Percentiles rank a stretch among this genome's conserved stretches.
Conservation (phyloP, 2,797 vertebrate species). For the Sus cebifrons region DNA sequence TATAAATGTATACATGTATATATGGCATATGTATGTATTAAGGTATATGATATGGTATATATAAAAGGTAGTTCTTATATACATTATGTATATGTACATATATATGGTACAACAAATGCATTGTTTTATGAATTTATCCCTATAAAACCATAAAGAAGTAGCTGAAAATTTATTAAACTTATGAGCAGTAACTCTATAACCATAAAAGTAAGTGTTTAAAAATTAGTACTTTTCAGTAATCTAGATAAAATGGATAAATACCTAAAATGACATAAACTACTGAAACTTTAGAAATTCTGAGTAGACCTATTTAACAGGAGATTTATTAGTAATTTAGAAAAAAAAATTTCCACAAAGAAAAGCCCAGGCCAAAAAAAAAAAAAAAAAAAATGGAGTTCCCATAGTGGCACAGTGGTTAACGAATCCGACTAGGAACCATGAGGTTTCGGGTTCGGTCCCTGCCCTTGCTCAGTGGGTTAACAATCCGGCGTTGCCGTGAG, state of each 20-base stretch:
- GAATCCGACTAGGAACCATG: too few relatives aligned
- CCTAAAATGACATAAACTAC: neutral
- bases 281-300: neutral
- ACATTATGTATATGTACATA: neutral
- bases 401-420: too few relatives aligned
- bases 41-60: too few relatives aligned
- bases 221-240: neutral
- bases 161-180: neutral
- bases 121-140: neutral
- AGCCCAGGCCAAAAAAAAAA: neutral
- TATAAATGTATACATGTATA: too few relatives aligned
- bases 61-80: neutral
- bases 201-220: constrained; percentile 31
- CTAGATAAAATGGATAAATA: neutral
- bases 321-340: neutral
- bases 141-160: neutral
- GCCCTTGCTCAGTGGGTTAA: too few relatives aligned
- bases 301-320: neutral
- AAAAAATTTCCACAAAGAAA: neutral
- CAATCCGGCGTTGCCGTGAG: too few relatives aligned
- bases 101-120: neutral
- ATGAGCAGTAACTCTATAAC: neutral
- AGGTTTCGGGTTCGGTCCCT: too few relatives aligned
- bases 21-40: too few relatives aligned
- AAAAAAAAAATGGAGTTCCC: neutral